These are phyloP conservation scores for Graphium colonna DNA, from an alignment of 2,888 invertebrate genomes.

Conservation along the genomic window DNA sequence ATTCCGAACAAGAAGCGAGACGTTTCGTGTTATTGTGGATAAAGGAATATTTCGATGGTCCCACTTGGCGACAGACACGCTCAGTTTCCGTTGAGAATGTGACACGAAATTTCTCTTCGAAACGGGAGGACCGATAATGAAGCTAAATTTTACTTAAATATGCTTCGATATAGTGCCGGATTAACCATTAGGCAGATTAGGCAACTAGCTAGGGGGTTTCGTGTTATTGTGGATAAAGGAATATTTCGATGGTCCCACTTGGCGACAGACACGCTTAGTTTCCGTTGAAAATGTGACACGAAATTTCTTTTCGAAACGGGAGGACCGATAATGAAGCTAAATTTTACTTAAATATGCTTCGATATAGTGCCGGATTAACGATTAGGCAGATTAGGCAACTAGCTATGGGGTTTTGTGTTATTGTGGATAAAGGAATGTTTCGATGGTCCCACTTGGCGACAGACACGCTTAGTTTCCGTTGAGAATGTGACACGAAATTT, in stretches of 20 bases:
- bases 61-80: constrained; percentile 70
- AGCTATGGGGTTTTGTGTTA: constrained; percentile 72
- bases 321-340: too few relatives aligned
- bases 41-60: constrained; percentile 67
- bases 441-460: constrained; percentile 70
- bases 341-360: too few relatives aligned
- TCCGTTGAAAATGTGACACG: constrained; percentile 59
- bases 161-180: too few relatives aligned
- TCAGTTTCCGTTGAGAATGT: constrained; percentile 57
- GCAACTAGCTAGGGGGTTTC: constrained; percentile 73
- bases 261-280: constrained; percentile 67
- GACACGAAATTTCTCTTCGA: too few relatives aligned
- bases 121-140: too few relatives aligned
- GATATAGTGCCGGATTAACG: too few relatives aligned
- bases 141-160: too few relatives aligned
- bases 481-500: constrained; percentile 65
- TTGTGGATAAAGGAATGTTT: constrained; percentile 66
- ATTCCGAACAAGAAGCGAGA: constrained; percentile 74
- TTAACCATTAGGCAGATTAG: too few relatives aligned
- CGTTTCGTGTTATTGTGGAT: constrained; percentile 68
- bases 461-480: constrained; percentile 59
- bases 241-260: constrained; percentile 65
- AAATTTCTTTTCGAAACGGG: too few relatives aligned
- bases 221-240: constrained; percentile 71
- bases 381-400: too few relatives aligned